Evolutionary conservation across 2,888 invertebrate genomes (phyloP).

Genomic region (Formica aserva): DNA sequence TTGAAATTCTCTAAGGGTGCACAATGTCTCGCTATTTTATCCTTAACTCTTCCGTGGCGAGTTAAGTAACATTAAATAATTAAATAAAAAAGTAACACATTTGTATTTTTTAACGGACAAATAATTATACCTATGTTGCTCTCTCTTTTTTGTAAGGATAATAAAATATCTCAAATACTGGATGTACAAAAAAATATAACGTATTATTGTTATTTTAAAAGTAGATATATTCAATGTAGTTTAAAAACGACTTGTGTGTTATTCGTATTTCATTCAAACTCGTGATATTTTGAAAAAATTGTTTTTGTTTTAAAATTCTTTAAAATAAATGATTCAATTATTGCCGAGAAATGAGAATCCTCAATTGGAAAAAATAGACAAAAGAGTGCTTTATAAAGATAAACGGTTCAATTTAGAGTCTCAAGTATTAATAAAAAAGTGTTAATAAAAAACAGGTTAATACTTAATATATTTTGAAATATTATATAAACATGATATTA

Average conservation of each 20-base stretch:
- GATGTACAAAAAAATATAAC: not conserved
- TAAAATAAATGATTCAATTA: not conserved
- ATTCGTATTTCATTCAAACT: not conserved
- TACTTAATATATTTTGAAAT: constrained; percentile 2
- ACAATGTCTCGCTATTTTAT: not conserved
- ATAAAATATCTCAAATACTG: constrained; percentile 6
- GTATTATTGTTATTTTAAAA: not conserved
- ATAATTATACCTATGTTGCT: not conserved
- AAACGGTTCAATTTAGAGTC: not conserved
- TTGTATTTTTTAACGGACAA: not conserved
- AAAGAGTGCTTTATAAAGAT: constrained; percentile 2
- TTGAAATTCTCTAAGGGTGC: constrained; percentile 45
- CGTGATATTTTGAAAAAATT: not conserved
- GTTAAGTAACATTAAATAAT: constrained; percentile 16
- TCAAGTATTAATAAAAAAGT: not conserved
- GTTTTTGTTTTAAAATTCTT: not conserved
- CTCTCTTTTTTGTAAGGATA: not conserved
- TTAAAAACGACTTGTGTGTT: not conserved
- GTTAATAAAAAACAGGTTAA: not conserved
- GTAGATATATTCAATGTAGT: not conserved
- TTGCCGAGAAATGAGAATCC: not conserved
- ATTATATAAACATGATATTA: not conserved
- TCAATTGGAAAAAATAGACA: not conserved
- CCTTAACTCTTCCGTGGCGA: constrained; percentile 16
- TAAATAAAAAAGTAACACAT: not conserved